Evolutionary conservation across 2,113 vertebrate genomes (phyloP).

Genomic region (Ciconia stormi): DNA sequence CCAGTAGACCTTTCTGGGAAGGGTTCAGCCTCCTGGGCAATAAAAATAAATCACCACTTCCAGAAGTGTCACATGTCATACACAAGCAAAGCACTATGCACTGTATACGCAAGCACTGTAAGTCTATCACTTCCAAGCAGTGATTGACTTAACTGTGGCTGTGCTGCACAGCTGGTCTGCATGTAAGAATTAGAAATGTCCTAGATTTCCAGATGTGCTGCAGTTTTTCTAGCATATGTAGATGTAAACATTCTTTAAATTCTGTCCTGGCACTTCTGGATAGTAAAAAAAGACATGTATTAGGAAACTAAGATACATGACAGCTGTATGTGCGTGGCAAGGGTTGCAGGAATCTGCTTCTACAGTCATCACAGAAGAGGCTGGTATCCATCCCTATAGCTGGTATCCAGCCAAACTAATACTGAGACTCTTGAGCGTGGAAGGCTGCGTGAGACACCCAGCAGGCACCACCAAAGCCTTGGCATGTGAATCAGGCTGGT

Average conservation of each 20-base stretch:
- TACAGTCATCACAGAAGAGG: accelerated
- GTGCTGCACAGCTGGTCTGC: background rate
- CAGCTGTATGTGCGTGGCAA: background rate
- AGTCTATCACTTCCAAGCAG: background rate
- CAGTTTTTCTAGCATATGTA: background rate
- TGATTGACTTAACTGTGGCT: background rate
- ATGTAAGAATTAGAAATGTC: background rate
- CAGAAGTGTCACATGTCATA: background rate
- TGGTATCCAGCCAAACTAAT: background rate
- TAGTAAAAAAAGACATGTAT: background rate
- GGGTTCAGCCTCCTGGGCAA: background rate
- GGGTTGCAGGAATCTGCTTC: background rate
- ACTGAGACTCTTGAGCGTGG: background rate
- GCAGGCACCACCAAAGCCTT: background rate
- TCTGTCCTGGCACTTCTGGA: background rate
- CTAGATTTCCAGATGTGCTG: background rate
- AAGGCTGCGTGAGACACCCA: background rate
- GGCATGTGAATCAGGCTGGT: background rate
- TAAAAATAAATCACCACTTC: background rate
- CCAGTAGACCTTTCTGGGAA: background rate
- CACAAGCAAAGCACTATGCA: background rate
- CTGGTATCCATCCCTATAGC: background rate
- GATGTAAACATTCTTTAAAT: background rate
- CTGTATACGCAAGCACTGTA: background rate
- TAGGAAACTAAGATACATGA: background rate